Conservation (phyloP, 2,888 invertebrate genomes). For the Standfussiana lucernea region DNA sequence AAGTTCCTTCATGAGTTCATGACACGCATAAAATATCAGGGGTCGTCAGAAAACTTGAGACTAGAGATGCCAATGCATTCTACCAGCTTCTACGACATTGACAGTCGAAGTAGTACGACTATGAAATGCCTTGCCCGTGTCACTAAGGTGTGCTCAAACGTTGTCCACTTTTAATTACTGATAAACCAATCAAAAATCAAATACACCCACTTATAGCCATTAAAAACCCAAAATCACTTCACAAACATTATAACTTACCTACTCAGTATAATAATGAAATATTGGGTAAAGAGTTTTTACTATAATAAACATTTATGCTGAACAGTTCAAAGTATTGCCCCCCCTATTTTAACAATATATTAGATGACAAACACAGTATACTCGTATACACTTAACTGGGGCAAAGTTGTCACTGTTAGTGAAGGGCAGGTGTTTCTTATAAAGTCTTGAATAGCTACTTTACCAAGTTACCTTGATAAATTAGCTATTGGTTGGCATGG, state of each 20-base stretch:
- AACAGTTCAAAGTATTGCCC: not conserved
- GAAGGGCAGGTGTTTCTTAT: not conserved
- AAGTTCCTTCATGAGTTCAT: too few species aligned
- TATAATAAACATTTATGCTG: not conserved
- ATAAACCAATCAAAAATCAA: not conserved
- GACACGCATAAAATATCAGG: too few species aligned
- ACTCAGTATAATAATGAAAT: not conserved
- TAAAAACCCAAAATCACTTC: not conserved
- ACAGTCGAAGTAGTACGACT: not conserved
- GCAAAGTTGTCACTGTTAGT: conserved; percentile 1
- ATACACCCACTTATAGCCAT: not conserved
- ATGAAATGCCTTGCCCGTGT: not conserved
- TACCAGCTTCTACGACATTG: too few species aligned
- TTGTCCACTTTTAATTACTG: not conserved
- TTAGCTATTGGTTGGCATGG: too few species aligned
- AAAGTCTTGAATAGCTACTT: not conserved
- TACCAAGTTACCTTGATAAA: not conserved
- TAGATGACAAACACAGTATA: not conserved
- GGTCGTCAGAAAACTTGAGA: too few species aligned
- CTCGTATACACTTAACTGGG: not conserved
- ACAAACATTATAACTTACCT: not conserved
- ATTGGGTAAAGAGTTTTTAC: not conserved
- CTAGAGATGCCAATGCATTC: too few species aligned
- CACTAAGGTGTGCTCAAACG: not conserved
- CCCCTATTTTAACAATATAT: conserved; percentile 1